Conservation (phyloP, 2,797 vertebrate genomes). For the Amniataba percoides region DNA sequence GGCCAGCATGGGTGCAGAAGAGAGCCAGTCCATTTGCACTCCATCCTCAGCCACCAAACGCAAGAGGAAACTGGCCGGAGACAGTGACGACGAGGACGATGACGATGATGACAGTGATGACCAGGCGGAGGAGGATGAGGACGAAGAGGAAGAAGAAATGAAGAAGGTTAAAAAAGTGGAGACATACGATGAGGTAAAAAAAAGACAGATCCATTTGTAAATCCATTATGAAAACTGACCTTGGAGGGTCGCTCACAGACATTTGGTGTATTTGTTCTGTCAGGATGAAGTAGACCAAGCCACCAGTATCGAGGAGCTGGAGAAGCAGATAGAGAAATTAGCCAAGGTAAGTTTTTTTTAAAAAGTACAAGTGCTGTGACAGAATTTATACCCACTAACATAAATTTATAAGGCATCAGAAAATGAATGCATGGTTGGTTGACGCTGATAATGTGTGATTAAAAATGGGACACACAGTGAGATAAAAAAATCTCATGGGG, state of each 20-base stretch:
- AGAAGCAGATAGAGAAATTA: conserved; percentile 98
- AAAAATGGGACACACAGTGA: conserved; percentile 6
- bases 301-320: conserved; percentile 96
- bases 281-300: conserved; percentile 97
- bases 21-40: conserved; percentile 88
- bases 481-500: conserved; percentile 37
- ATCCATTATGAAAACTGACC: background rate
- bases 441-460: conserved; percentile 34
- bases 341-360: conserved; percentile 88
- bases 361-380: conserved; percentile 23
- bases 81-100: conserved; percentile 95
- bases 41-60: conserved; percentile 90
- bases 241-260: conserved; percentile 2
- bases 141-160: conserved; percentile 95
- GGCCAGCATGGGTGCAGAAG: conserved; percentile 88
- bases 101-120: conserved; percentile 97
- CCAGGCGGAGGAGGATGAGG: conserved; percentile 94
- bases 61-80: conserved; percentile 90
- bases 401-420: conserved; percentile 20
- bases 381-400: conserved; percentile 15
- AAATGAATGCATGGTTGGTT: conserved; percentile 36
- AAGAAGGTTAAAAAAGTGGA: conserved; percentile 95
- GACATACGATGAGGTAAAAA: conserved; percentile 91
- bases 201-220: background rate
- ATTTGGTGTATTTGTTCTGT: conserved; percentile 21